Evolutionary conservation across 2,888 invertebrate genomes (phyloP).

Genomic region (Athetis lepigone): DNA sequence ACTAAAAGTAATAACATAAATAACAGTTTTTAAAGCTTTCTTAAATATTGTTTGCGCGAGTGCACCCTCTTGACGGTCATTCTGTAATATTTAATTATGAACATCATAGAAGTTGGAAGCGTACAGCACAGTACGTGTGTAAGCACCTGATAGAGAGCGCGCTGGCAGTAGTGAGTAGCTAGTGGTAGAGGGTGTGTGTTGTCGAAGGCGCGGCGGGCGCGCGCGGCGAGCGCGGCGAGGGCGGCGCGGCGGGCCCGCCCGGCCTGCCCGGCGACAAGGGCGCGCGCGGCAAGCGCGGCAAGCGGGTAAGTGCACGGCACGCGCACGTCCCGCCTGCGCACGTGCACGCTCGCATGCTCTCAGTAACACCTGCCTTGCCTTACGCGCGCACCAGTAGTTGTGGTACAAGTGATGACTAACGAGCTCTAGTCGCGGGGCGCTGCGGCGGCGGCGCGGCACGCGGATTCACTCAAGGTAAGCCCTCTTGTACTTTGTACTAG

Average conservation of each 20-base stretch:
- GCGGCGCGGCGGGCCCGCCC: conserved; percentile 94
- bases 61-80: conserved; percentile 21
- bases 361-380: conserved; percentile 56
- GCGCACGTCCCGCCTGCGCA: conserved; percentile 6
- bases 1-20: conserved; percentile 36
- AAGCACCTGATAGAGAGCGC: too few species aligned
- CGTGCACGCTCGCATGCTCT: conserved; percentile 49
- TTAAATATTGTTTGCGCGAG: neutral
- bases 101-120: too few species aligned
- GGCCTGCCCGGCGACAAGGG: conserved; percentile 97
- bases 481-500: conserved; percentile 17
- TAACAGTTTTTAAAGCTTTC: conserved; percentile 40
- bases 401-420: conserved; percentile 81
- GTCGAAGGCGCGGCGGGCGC: conserved; percentile 91
- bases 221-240: conserved; percentile 95
- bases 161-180: conserved; percentile 85
- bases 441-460: too few species aligned
- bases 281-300: conserved; percentile 97
- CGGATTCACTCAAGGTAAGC: conserved; percentile 35
- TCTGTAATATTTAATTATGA: neutral
- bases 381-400: conserved; percentile 63
- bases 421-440: conserved; percentile 12
- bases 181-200: conserved; percentile 70
- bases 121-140: too few species aligned
- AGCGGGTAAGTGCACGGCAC: conserved; percentile 95